Percentiles rank a stretch among this genome's conserved stretches.
These are phyloP conservation scores for Mnemiopsis leidyi DNA, from an alignment of 37 sponge, comb jelly and placozoan genomes.

Conservation along the genomic window DNA sequence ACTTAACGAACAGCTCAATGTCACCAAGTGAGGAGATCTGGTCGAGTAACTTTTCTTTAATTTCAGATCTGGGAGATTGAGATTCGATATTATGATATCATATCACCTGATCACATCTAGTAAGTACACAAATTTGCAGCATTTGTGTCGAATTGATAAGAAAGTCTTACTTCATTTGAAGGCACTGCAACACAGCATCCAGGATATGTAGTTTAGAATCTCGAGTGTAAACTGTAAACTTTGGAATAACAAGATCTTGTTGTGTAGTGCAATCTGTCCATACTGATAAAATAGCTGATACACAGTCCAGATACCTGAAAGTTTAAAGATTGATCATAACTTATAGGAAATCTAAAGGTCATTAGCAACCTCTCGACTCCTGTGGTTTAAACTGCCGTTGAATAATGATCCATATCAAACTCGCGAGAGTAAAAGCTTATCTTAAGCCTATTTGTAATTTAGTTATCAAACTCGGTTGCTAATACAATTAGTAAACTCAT, in stretches of 20 bases:
- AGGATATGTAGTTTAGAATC: not conserved
- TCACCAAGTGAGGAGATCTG: slow-evolving; percentile 9
- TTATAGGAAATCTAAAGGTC: too few relatives aligned
- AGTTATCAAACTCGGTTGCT: too few relatives aligned
- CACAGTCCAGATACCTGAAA: slow-evolving; percentile 37
- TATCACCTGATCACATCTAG: too few relatives aligned
- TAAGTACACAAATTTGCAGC: too few relatives aligned
- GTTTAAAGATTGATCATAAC: not conserved
- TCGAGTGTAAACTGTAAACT: not conserved
- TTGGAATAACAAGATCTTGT: not conserved
- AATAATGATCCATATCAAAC: too few relatives aligned
- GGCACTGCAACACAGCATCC: not conserved
- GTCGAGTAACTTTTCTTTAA: not conserved
- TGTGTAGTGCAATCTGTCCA: not conserved
- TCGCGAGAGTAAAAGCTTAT: too few relatives aligned
- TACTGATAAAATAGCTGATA: slow-evolving; percentile 25
- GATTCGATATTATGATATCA: not conserved
- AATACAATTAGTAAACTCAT: too few relatives aligned
- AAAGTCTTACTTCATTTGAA: not conserved
- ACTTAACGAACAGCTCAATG: not conserved
- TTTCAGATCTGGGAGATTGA: not conserved
- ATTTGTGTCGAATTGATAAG: too few relatives aligned
- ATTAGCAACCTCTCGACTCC: too few relatives aligned
- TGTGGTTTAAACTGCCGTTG: too few relatives aligned
- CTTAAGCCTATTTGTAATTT: too few relatives aligned